Evolutionary conservation across 2,113 vertebrate genomes (phyloP), one percentile per base, ranked within the genome.

Genomic region (Anolis sagrei): DNA sequence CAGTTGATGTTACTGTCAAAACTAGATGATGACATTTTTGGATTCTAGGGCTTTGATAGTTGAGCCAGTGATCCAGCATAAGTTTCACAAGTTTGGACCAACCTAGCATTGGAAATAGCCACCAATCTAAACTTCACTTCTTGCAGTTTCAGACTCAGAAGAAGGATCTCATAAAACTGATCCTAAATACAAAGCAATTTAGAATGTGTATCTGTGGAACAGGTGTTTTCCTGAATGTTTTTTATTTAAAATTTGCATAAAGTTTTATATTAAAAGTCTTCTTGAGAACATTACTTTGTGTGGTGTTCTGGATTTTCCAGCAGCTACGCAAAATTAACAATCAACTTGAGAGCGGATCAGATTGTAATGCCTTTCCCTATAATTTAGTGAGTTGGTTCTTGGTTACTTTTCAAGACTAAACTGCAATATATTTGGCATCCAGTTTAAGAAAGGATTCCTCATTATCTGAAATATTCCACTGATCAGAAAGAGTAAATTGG

Each of bases 231-330:
- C n/a, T 21, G n/a, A 29, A 27, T 21, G 19, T 74, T 73, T n/a
- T n/a, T 36, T 7, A 74, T 74, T 74, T 74, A 74, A 74, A 74
- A 74, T 74, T 77, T 54, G 51, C 76, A 77, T 76, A 54, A 29
- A 58, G 76, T 66, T 66, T 66, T 48, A 18, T n/a, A 66, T 44
- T 68, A 80, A 44, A 66, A 66, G 36, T 49, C 49, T 19, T 64
- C 51, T 29, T 68, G 32, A 80, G 27, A 58, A 32, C 2, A 51
- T 1, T 1, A 2, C 18, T 18, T 69, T 8, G 54, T 27, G 18
- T 48, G 27, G 29, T 19, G 1, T 23, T 29, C 18, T 39, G 23
- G 49, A 32, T 54, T 34, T 77, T 21, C 1, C 7, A 54, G 76
- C 29, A 6, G 2, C 48, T 51, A 51, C 3, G 23, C 49, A n/a